These are phyloP conservation scores for Portunus trituberculatus DNA, from an alignment of 1,140 invertebrate species.

Conservation along the genomic window DNA sequence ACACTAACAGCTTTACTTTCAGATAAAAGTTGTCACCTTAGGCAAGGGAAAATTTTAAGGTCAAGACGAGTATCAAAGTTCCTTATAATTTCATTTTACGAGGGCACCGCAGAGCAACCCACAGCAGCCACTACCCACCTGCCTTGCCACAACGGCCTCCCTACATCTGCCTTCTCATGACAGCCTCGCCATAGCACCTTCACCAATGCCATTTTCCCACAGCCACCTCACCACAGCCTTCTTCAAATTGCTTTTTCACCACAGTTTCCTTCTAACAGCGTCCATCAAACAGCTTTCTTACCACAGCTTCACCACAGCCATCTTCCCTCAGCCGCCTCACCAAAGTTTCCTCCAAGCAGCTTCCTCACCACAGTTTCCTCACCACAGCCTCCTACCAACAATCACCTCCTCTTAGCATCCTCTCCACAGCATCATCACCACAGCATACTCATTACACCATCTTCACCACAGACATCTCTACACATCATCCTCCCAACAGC, in stretches of 20 bases:
- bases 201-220: background rate
- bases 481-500: too few species aligned
- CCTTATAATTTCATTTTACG: background rate
- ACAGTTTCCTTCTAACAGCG: background rate
- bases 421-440: too few species aligned
- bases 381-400: too few species aligned
- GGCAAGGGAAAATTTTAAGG: background rate
- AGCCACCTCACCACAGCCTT: background rate
- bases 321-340: too few species aligned
- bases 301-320: background rate
- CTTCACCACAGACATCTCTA: too few species aligned
- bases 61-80: background rate
- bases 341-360: too few species aligned
- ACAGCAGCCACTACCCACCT: background rate
- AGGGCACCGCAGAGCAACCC: background rate
- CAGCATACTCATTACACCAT: too few species aligned
- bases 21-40: background rate
- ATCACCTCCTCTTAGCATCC: too few species aligned
- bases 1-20: background rate
- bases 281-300: background rate
- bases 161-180: background rate
- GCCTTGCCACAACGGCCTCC: background rate
- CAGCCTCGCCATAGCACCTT: background rate
- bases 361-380: too few species aligned
- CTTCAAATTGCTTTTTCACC: background rate